Base-by-base conservation (phyloP, 2,113 vertebrate genomes). In the Turdus rufiventris region DNA sequence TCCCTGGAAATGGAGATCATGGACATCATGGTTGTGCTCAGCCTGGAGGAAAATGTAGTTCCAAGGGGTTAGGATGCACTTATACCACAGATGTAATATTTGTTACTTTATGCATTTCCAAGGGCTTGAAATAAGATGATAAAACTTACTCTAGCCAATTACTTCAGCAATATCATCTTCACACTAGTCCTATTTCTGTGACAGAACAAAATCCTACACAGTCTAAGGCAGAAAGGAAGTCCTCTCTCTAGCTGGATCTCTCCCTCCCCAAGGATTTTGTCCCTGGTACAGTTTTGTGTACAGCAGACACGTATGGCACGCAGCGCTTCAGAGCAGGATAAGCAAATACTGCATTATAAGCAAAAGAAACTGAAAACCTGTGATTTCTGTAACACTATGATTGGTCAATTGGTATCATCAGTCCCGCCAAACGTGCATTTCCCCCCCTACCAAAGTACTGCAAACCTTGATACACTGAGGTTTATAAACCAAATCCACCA, bases 361-460 rank as follows among this genome's bases (percentile, higher is more conserved):
- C 16, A 48, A 62, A 68, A 82, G 6, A 66, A 77, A 45, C 33
- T 50, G 9, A 17, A 72, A 83, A 40, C 20, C 25, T 16, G 2
- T n/a, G 29, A 68, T 73, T 83, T 42, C 15, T 33, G 0, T 33
- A 72, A 36, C 7, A 3, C 31, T 21, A 0, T 7, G 5, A 45
- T n/a, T 36, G 72, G 26, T 19, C 60, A 82, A 75, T 56, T 14
- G 9, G 21, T 60, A 42, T 5, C 20, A 26, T 12, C 29, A 9
- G 2, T 42, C 61, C 58, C 50, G 9, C 7, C 40, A 80, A 83
- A 31, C 15, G 14, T 0, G 0, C 1, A 2, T 31, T 34, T 31
- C 1, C 0, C 1, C 18, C 25, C 10, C 4, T 15, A 29, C 26
- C 48, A 24, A 53, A 88, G 11, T 23, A 36, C 9, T 36, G 15